Evolutionary conservation across 2,113 vertebrate genomes (phyloP), one percentile per base, ranked within the genome.

Genomic region (Entelurus aequoreus): DNA sequence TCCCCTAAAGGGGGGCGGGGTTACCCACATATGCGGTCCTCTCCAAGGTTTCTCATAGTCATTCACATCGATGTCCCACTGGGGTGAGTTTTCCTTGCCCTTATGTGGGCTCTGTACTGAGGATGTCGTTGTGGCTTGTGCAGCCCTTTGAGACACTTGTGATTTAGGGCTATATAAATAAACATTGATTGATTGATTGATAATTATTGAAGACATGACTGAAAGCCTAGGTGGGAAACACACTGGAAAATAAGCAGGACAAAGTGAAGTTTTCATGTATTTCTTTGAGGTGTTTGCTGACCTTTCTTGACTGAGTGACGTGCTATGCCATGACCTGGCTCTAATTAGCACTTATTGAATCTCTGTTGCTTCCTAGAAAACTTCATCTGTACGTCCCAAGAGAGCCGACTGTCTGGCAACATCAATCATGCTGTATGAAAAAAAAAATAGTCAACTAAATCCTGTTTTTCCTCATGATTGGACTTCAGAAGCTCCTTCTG

Each of bases 281-380:
- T 54, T 38, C 13, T 38, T 54, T 38, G 51, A 48, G 65, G 14
- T 65, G 44, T 55, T 47, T 50, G 36, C 56, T 69, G 50, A 56
- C 44, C 68, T 71, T 37, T 62, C 21, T 46, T 60, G 40, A 72
- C 60, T 78, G 63, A 75, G 54, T 64, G 65, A 77, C 62, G 69
- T 68, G 42, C 12, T 12, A 46, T 46, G 42, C 53, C 13, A 15
- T 38, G 53, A 54, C 13, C 35, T 37, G 35, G 14, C 53, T 37
- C 37, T 54, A 37, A 15, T 54, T 36, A 54, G 21, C 15, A 28
- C 12, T 53, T 12, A 54, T 12, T 36, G 14, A 54, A 54, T 35
- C 3, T 54, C 4, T 54, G 14, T 38, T 54, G 14, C 8, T 37
- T 12, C 21, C 19, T 28, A 28, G 6, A 40, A 56, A 40, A 42